Conservation (phyloP, 1,140 invertebrate genomes). For the Temnothorax longispinosus region DNA sequence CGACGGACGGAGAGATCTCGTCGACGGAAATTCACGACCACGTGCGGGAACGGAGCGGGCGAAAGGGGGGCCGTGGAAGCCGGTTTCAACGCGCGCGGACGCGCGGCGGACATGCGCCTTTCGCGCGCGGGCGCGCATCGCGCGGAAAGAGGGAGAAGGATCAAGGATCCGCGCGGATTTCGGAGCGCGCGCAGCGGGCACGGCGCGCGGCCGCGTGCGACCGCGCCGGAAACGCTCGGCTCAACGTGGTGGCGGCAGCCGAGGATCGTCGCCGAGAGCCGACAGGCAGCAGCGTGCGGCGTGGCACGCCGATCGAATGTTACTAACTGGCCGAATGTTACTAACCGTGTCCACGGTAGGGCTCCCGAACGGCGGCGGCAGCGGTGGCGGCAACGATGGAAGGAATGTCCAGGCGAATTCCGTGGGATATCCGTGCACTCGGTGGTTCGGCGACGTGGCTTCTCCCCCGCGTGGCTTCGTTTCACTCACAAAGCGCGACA, state of each 20-base stretch:
- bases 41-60: background rate
- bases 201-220: background rate
- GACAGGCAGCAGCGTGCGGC: too few species aligned
- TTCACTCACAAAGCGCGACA: slow-evolving; percentile 23
- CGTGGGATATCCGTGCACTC: slow-evolving; percentile 3
- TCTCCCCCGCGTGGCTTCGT: background rate
- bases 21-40: slow-evolving; percentile 6
- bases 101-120: slow-evolving; percentile 67
- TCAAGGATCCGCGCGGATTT: slow-evolving; percentile 45
- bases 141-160: slow-evolving; percentile 2
- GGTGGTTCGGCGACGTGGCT: background rate
- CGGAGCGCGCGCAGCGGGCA: slow-evolving; percentile 40
- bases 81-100: background rate
- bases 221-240: slow-evolving; percentile 7
- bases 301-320: background rate
- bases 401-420: slow-evolving; percentile 24
- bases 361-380: background rate
- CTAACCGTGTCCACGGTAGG: slow-evolving; percentile 58
- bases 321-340: background rate
- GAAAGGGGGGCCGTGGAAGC: too few species aligned
- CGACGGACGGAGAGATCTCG: background rate
- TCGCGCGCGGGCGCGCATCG: slow-evolving; percentile 5
- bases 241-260: slow-evolving; percentile 1
- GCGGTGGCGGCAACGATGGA: background rate
- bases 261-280: background rate